These are phyloP conservation scores for Amblyjoppa fuscipennis DNA, from an alignment of 2,888 invertebrate genomes.

Conservation along the genomic window DNA sequence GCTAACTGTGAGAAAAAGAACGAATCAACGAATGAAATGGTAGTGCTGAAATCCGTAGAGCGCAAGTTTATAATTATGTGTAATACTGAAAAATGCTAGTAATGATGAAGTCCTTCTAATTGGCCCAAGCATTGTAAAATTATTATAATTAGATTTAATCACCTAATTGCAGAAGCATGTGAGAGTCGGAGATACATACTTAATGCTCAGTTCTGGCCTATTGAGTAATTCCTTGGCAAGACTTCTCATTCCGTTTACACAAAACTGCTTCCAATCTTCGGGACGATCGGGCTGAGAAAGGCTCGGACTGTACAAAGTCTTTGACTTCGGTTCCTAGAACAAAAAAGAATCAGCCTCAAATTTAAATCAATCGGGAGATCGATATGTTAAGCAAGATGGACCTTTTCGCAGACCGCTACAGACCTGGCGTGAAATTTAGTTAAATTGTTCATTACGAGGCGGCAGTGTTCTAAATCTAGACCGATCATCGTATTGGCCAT, in stretches of 20 bases:
- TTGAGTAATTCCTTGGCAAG: conserved; percentile 27
- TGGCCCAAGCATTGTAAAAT: background rate
- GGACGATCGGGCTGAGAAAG: background rate
- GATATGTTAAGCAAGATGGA: conserved; percentile 68
- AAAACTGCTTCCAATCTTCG: background rate
- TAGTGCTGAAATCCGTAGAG: background rate
- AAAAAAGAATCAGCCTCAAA: background rate
- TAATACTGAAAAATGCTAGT: too few species aligned
- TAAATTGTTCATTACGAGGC: conserved; percentile 85
- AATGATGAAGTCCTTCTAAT: too few species aligned
- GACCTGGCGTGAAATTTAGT: conserved; percentile 87
- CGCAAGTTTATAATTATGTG: too few species aligned
- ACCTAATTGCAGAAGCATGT: background rate
- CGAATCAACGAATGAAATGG: background rate
- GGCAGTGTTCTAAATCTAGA: conserved; percentile 86
- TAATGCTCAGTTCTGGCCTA: conserved; percentile 2
- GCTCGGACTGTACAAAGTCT: background rate
- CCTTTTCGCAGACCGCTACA: conserved; percentile 86
- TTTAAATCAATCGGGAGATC: too few species aligned
- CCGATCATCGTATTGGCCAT: conserved; percentile 86
- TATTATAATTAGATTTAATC: background rate
- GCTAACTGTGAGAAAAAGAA: background rate
- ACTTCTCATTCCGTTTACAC: background rate
- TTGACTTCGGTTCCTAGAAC: background rate
- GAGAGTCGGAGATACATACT: background rate